Base-by-base conservation (phyloP, 2,797 vertebrate species). In the Dryobates pubescens region DNA sequence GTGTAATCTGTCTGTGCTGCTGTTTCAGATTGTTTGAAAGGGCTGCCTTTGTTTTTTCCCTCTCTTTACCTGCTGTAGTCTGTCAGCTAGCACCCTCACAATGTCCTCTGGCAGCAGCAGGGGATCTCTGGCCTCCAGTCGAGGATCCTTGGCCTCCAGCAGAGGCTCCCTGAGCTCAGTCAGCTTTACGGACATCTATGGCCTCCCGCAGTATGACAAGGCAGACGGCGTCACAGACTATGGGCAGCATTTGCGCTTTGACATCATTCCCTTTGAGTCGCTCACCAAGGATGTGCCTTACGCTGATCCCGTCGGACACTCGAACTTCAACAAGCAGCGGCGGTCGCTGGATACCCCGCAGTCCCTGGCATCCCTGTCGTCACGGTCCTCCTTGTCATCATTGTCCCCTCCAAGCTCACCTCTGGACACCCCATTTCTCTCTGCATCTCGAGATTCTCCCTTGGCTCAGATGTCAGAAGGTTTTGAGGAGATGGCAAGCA, bases 161-260 rank as follows among this genome's bases (percentile, higher is more conserved):
- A 97, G 99, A 10, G 99, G 99, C 43, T 99, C 99, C 15, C 98
- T 99, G 65, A 99, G 99, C 97, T 99, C 99, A 0, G 97, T 99
- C 97, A 99, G 99, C 95, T 99, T 99, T 96, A 99, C 98, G 0
- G 99, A 99, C 97, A 99, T 99, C 98, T 99, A 99, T 6, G 99
- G 99, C 47, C 95, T 99, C 38, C 99, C 99, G 0, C 99, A 99
- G 94, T 99, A 99, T 0, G 99, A 99, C 70, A 98, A 98, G 20
- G 97, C 98, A 1, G 99, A 99, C 2, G 86, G 96, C 3, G 3
- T 88, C 76, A 93, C 98, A n/a, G 98, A 98, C 34, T 97, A 98
- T 1, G 98, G 99, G 65, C 97, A 98, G 36, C 98, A 99, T 73
- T 95, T 98, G n/a, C 98, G 98, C 95, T 99, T 98, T 87, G 97